Evolutionary conservation across 2,113 vertebrate species (phyloP).

Genomic region (Cynoglossus semilaevis): DNA sequence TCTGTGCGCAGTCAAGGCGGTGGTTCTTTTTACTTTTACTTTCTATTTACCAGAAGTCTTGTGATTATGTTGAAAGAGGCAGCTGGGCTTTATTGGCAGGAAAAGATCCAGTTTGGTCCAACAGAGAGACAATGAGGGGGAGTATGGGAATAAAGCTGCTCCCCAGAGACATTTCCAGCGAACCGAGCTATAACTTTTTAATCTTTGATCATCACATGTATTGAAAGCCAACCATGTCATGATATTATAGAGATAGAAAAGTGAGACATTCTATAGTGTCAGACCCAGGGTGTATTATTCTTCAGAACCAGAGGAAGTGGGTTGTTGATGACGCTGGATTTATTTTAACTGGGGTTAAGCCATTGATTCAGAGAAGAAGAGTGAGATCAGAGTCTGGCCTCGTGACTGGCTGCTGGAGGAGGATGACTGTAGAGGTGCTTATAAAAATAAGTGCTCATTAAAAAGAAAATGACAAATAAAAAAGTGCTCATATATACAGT

Average conservation of each 20-base stretch:
- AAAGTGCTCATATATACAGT: too few relatives aligned
- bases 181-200: slow-evolving; percentile 15
- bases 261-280: too few relatives aligned
- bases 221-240: slow-evolving; percentile 27
- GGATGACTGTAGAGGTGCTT: too few relatives aligned
- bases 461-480: too few relatives aligned
- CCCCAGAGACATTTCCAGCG: slow-evolving; percentile 28
- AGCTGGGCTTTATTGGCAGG: slow-evolving; percentile 52
- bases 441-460: too few relatives aligned
- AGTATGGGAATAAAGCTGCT: not conserved
- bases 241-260: too few relatives aligned
- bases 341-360: slow-evolving; percentile 17
- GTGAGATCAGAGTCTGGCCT: too few relatives aligned
- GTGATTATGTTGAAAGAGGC: slow-evolving; percentile 24
- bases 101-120: slow-evolving; percentile 6
- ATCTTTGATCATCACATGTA: not conserved
- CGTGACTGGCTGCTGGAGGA: too few relatives aligned
- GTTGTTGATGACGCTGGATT: slow-evolving; percentile 5
- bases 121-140: slow-evolving; percentile 28
- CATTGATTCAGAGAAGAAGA: slow-evolving; percentile 9
- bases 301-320: not conserved
- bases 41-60: slow-evolving; percentile 46
- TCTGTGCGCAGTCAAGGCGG: not conserved
- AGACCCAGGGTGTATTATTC: too few relatives aligned
- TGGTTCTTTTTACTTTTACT: slow-evolving; percentile 25